phyloP scores from a whole-genome alignment of 2,113 vertebrate species.

The Tichodroma muraria region DNA sequence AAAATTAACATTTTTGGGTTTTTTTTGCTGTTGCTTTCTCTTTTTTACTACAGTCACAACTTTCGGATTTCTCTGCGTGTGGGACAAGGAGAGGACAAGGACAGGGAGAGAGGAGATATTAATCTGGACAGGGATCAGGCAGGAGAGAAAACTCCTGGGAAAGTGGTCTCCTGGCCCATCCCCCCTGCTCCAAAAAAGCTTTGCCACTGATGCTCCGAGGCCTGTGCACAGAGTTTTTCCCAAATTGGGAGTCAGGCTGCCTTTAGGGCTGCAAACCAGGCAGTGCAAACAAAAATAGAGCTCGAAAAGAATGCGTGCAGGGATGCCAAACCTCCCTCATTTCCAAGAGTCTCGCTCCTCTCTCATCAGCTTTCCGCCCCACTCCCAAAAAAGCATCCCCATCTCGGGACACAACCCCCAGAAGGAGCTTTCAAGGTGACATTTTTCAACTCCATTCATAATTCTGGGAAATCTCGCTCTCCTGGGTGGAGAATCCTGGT shows the following conservation, averaged over 20 bases:
- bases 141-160: background rate
- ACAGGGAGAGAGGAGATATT: background rate
- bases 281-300: constrained; percentile 56
- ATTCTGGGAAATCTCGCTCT: background rate
- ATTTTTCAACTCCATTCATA: background rate
- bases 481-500: background rate
- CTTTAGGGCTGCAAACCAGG: constrained; percentile 35
- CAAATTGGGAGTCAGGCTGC: constrained; percentile 36
- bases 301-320: background rate
- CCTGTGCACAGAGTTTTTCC: constrained; percentile 1
- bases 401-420: background rate
- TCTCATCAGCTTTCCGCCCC: background rate
- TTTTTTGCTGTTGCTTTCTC: background rate
- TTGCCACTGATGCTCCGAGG: background rate
- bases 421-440: background rate
- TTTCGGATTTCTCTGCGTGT: background rate
- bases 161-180: background rate
- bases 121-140: background rate
- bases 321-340: constrained; percentile 19
- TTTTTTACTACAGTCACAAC: background rate
- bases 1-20: background rate
- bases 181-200: background rate
- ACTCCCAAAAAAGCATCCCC: background rate
- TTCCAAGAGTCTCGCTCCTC: background rate
- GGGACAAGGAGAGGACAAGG: background rate